Percentiles rank a stretch among this genome's conserved stretches.
These are phyloP conservation scores for Xanthorhoe designata DNA, from an alignment of 2,888 invertebrate species.

Conservation along the genomic window DNA sequence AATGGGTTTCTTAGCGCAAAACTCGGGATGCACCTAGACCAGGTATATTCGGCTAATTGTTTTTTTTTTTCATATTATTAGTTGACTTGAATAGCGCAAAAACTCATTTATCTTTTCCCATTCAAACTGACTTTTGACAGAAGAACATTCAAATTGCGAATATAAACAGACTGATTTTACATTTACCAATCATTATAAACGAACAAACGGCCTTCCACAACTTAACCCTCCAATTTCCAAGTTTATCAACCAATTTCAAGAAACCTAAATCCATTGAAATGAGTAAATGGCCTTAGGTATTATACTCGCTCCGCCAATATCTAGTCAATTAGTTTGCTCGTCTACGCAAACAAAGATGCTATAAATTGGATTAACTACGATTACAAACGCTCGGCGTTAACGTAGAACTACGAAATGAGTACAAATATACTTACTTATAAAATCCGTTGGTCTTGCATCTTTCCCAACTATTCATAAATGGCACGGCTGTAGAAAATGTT, in stretches of 20 bases:
- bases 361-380: constrained; percentile 66
- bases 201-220: constrained; percentile 7
- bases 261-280: constrained; percentile 36
- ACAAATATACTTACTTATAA: not conserved
- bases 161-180: not conserved
- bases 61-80: too few relatives aligned
- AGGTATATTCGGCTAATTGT: too few relatives aligned
- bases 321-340: constrained; percentile 52
- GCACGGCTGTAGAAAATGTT: too few relatives aligned
- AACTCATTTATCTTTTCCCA: too few relatives aligned
- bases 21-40: too few relatives aligned
- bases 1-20: too few relatives aligned
- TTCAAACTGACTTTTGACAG: too few relatives aligned
- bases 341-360: constrained; percentile 54
- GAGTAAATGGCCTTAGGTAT: constrained; percentile 30
- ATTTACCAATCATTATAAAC: not conserved
- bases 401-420: constrained; percentile 4
- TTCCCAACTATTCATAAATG: too few relatives aligned
- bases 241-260: constrained; percentile 28
- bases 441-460: too few relatives aligned
- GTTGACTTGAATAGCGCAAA: too few relatives aligned
- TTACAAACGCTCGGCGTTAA: constrained; percentile 52
- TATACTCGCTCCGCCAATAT: constrained; percentile 40
- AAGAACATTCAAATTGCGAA: not conserved
- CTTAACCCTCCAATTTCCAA: constrained; percentile 30